Base-by-base conservation (phyloP, 2,888 invertebrate genomes). In the Drosophila leonis region DNA sequence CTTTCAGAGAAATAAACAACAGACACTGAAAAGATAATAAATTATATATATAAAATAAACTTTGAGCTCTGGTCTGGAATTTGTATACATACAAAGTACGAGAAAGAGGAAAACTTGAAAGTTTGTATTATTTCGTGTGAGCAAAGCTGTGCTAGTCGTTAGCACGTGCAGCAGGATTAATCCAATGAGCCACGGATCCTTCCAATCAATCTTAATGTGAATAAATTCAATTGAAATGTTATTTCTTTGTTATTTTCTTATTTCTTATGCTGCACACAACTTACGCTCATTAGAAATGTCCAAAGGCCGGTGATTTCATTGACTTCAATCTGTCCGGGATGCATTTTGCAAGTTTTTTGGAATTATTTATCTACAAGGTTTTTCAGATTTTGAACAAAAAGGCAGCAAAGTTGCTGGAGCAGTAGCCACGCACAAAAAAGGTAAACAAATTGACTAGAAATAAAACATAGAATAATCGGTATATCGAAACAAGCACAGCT, bases 1-100 rank as follows among this genome's bases (percentile, higher is more conserved):
- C 95, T 96, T 93, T 98, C 98, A 27, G 98, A 97, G 91, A 97
- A 97, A 92, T 97, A 98, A 15, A 98, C 98, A 72, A 97, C 93
- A 44, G 97, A 93, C 88, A 98, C 98, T 98, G 94, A 9, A 35
- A 18, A 15, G 20, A 70, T 95, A 91, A 82, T 59, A 31, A n/a
- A 8, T 51, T 27, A 33, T 35, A 48, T 54, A 44, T 18, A 15
- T 6, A 37, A 42, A 35, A 8, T 27, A 6, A 46, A 46, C 8
- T 29, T 37, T 37, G 13, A 13, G 20, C 37, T 37, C n/a, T 13
- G 3, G 15, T n/a, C 4, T 4, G 0, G n/a, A n/a, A n/a, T n/a
- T n/a, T n/a, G n/a, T n/a, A 42, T 57, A 96, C 97, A 96, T 94
- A 97, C 97, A 94, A 65, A 98, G 93, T 89, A 95, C 94, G 80